Evolutionary conservation across 2,113 vertebrate species (phyloP).

Genomic region (Bothrops jararaca): DNA sequence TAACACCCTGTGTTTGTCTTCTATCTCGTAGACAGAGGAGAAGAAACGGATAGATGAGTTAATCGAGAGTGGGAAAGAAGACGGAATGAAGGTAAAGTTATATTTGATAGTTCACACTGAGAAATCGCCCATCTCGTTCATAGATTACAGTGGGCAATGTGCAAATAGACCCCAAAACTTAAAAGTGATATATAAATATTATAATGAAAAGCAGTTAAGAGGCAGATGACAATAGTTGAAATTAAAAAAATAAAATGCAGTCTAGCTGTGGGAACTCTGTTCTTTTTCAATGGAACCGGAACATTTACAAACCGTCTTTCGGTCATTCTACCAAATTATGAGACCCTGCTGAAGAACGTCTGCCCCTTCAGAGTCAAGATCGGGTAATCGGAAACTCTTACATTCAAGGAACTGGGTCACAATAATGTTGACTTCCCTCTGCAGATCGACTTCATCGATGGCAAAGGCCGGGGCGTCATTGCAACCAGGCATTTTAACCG

Average conservation of each 20-base stretch:
- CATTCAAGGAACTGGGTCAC: too few species aligned
- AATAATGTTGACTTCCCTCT: constrained; percentile 10
- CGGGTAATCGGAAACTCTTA: background rate
- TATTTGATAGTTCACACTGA: background rate
- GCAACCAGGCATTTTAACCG: constrained; percentile 85
- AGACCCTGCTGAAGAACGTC: too few species aligned
- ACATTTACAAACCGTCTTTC: too few species aligned
- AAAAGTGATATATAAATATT: background rate
- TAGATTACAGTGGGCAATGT: background rate
- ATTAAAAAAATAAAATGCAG: background rate
- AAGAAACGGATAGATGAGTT: constrained; percentile 83
- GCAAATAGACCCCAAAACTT: background rate
- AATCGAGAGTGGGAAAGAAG: constrained; percentile 84
- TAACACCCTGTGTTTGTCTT: background rate
- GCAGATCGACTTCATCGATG: constrained; percentile 86
- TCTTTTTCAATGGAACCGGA: too few species aligned
- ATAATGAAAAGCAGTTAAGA: background rate
- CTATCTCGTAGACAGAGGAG: constrained; percentile 80
- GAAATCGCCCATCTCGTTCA: background rate
- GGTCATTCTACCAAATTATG: too few species aligned
- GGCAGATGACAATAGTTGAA: background rate
- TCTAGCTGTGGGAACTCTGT: background rate
- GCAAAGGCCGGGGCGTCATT: constrained; percentile 90
- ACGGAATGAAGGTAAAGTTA: constrained; percentile 88
- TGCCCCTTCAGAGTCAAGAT: background rate